Percentiles rank a stretch among this genome's conserved stretches.
These are phyloP conservation scores for Sorex fumeus DNA, from an alignment of 2,113 vertebrate species.

Conservation along the genomic window DNA sequence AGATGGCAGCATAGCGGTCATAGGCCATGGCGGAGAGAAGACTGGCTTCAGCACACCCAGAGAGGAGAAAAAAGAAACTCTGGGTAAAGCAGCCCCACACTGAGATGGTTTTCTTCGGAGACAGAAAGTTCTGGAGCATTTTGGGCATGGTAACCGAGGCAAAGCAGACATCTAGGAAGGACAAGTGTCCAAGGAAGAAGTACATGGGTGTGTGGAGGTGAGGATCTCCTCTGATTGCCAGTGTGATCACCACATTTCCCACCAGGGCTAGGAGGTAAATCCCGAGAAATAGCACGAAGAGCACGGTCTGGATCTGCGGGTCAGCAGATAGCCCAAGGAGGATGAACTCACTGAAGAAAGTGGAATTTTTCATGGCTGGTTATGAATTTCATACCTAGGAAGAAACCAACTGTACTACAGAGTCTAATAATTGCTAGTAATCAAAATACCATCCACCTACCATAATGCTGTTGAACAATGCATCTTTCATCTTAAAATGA, in stretches of 20 bases:
- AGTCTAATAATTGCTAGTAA: conserved; percentile 11
- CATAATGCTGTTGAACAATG: background rate
- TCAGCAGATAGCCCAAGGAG: conserved; percentile 58
- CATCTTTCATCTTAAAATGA: background rate
- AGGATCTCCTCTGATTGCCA: conserved; percentile 28
- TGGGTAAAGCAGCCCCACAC: conserved; percentile 21
- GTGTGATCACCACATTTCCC: conserved; percentile 53
- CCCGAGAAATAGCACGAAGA: conserved; percentile 53
- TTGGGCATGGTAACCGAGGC: conserved; percentile 68
- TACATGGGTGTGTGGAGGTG: conserved; percentile 68
- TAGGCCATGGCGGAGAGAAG: conserved; percentile 66
- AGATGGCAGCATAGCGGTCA: conserved; percentile 49
- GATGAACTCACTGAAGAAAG: conserved; percentile 52
- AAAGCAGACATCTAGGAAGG: conserved; percentile 57
- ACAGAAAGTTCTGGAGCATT: conserved; percentile 43
- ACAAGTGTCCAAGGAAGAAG: conserved; percentile 66
- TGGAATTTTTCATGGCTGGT: conserved; percentile 57
- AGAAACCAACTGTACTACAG: background rate
- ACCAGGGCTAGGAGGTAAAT: conserved; percentile 9
- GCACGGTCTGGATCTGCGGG: background rate
- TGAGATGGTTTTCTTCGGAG: conserved; percentile 26
- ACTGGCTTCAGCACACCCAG: conserved; percentile 47
- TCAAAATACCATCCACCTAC: conserved; percentile 3
- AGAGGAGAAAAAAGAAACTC: conserved; percentile 26
- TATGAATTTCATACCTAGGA: conserved; percentile 13